Conservation (phyloP, 2,888 invertebrate genomes). For the Hypomecis atomaria region DNA sequence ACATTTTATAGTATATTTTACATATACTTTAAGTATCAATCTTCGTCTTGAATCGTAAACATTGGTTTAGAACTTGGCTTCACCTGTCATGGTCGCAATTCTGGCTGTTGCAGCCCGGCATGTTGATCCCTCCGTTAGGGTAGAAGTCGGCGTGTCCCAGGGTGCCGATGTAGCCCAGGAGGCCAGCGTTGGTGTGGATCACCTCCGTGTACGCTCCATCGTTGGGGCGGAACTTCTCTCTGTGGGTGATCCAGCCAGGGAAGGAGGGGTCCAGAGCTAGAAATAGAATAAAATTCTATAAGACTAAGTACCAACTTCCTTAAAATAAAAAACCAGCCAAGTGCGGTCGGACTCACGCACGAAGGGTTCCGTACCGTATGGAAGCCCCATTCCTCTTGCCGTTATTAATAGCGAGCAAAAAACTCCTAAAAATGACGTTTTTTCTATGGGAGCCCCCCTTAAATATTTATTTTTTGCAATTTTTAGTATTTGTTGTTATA, state of each 20-base stretch:
- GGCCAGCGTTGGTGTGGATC: conserved; percentile 51
- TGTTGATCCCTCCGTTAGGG: conserved; percentile 49
- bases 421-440: too few species aligned
- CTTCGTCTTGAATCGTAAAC: too few species aligned
- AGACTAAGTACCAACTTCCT: not conserved
- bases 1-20: not conserved
- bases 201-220: conserved; percentile 50
- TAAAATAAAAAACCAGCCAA: not conserved
- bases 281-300: not conserved
- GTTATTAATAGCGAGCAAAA: too few species aligned
- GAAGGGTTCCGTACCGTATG: too few species aligned
- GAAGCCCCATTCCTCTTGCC: too few species aligned
- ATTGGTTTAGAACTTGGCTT: not conserved
- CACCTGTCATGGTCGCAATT: conserved; percentile 50
- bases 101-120: conserved; percentile 49
- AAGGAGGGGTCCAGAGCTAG: conserved; percentile 51
- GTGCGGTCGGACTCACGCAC: too few species aligned
- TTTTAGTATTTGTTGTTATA: too few species aligned
- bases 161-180: conserved; percentile 39
- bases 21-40: not conserved
- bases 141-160: conserved; percentile 50
- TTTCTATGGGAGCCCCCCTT: too few species aligned
- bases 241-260: conserved; percentile 49
- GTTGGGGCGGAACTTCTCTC: conserved; percentile 36
- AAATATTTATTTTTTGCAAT: too few species aligned